phyloP scores from a whole-genome alignment of 2,797 vertebrate species.

The Cynodonichthys magdalenae region DNA sequence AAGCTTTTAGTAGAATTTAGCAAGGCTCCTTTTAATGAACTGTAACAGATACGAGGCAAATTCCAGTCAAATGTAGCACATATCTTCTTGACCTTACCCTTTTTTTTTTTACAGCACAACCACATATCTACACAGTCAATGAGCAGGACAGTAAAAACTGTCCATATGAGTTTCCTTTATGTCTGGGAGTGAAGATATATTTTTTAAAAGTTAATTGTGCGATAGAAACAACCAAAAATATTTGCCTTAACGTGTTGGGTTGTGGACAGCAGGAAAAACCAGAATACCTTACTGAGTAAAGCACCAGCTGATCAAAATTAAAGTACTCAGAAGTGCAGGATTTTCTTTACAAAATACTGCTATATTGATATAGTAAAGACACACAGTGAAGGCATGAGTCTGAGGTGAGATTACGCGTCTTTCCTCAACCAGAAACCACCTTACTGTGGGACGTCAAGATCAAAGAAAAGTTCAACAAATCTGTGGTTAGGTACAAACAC shows the following conservation, averaged over 20 bases:
- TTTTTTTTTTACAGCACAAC: background rate
- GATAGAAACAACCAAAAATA: background rate
- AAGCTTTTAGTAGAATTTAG: slow-evolving; percentile 24
- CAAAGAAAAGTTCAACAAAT: slow-evolving; percentile 43
- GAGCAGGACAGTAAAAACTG: slow-evolving; percentile 6
- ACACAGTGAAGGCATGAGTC: slow-evolving; percentile 23
- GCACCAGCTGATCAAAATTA: slow-evolving; percentile 43
- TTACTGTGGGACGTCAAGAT: slow-evolving; percentile 30
- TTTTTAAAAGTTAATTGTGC: slow-evolving; percentile 1
- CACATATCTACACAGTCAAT: background rate
- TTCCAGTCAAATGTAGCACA: slow-evolving; percentile 39
- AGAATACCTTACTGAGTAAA: slow-evolving; percentile 14
- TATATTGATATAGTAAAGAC: slow-evolving; percentile 36
- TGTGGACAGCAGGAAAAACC: too few relatives aligned
- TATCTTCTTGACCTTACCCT: slow-evolving; percentile 5
- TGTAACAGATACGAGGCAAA: slow-evolving; percentile 19
- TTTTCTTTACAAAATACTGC: slow-evolving; percentile 27
- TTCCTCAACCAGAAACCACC: slow-evolving; percentile 37
- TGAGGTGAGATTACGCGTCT: slow-evolving; percentile 43
- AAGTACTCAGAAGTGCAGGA: slow-evolving; percentile 24
- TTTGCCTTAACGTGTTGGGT: too few relatives aligned
- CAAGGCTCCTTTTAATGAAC: slow-evolving; percentile 20
- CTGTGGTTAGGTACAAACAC: slow-evolving; percentile 30
- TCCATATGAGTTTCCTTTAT: background rate
- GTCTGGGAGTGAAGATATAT: background rate